Percentiles rank a stretch among this genome's conserved stretches.
These are phyloP conservation scores for Catharus bicknelli DNA, from an alignment of 2,113 vertebrate genomes.

Conservation along the genomic window DNA sequence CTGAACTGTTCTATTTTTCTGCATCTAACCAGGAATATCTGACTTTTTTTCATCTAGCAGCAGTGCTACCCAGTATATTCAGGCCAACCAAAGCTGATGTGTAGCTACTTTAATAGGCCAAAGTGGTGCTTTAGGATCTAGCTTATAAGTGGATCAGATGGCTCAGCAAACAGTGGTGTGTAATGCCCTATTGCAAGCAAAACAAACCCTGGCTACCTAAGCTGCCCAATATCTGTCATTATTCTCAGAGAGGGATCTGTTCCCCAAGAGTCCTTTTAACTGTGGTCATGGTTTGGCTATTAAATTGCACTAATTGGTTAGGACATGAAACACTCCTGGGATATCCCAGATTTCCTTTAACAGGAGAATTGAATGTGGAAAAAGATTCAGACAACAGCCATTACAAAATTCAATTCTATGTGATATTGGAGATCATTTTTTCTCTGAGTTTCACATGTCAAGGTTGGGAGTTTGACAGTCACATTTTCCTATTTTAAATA, in stretches of 20 bases:
- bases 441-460: neutral
- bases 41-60: neutral
- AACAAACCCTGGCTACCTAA: neutral
- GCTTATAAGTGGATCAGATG: neutral
- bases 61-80: neutral
- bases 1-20: neutral
- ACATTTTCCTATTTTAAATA: slow-evolving; percentile 56
- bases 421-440: neutral
- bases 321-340: neutral
- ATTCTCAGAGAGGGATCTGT: neutral
- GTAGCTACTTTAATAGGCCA: neutral
- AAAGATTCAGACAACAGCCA: neutral
- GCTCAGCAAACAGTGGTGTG: neutral
- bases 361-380: neutral
- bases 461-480: neutral
- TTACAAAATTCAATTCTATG: neutral
- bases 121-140: neutral
- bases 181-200: neutral
- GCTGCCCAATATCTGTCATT: neutral
- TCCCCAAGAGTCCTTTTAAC: neutral
- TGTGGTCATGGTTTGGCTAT: neutral
- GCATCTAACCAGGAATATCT: neutral
- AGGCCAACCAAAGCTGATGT: neutral
- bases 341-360: neutral
- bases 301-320: neutral